Conservation (phyloP, 2,888 invertebrate genomes). For the Clanis bilineata region DNA sequence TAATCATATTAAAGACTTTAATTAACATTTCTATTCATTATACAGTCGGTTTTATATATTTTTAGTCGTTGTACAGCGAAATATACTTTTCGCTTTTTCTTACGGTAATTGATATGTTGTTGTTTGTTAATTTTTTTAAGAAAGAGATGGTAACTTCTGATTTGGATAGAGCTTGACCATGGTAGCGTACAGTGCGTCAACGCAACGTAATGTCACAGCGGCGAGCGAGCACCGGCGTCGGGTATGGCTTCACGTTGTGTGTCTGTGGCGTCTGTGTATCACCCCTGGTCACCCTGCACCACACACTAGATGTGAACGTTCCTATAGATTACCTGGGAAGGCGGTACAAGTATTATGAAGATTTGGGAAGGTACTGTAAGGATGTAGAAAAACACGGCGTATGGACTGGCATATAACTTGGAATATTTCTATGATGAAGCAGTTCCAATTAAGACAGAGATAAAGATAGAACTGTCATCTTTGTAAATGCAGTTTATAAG, state of each 20-base stretch:
- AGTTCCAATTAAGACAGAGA: not conserved
- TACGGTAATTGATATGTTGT: too few species aligned
- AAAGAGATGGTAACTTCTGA: constrained; percentile 18
- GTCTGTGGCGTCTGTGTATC: constrained; percentile 46
- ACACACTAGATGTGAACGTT: constrained; percentile 24
- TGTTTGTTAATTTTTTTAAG: too few species aligned
- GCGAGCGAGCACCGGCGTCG: constrained; percentile 61
- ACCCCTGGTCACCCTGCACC: constrained; percentile 57
- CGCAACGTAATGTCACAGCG: constrained; percentile 70
- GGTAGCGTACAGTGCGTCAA: constrained; percentile 65
- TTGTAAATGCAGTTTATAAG: too few species aligned
- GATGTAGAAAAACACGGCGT: not conserved
- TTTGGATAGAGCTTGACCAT: constrained; percentile 23
- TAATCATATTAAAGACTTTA: too few species aligned
- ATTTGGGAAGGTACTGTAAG: not conserved
- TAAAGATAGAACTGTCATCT: too few species aligned
- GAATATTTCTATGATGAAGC: not conserved
- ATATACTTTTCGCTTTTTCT: too few species aligned
- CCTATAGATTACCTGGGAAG: constrained; percentile 10
- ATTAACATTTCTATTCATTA: not conserved
- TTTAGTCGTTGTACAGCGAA: too few species aligned
- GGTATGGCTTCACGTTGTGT: constrained; percentile 70
- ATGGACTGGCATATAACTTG: too few species aligned
- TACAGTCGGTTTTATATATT: too few species aligned
- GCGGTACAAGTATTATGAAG: not conserved